These are phyloP conservation scores for Picus viridis DNA, from an alignment of 2,797 vertebrate species.

Conservation along the genomic window DNA sequence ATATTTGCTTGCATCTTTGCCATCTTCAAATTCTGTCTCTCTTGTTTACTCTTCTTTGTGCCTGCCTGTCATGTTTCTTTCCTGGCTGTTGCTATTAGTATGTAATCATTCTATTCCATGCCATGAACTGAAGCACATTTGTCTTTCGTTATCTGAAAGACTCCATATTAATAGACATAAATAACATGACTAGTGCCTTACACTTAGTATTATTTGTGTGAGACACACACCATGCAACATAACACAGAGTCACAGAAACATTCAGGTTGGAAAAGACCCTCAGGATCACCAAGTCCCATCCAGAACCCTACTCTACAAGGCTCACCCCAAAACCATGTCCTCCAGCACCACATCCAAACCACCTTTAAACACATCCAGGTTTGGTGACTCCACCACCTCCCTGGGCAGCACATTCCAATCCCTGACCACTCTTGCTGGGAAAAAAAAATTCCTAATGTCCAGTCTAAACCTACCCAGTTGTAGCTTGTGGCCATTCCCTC, in stretches of 20 bases:
- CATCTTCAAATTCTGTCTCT: constrained; percentile 26
- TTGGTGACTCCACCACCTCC: no score
- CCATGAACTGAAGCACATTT: not conserved
- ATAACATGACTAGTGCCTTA: not conserved
- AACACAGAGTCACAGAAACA: not conserved
- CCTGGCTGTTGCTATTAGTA: not conserved
- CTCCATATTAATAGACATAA: not conserved
- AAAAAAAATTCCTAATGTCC: no score
- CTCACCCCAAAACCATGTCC: no score
- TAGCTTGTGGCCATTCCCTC: no score
- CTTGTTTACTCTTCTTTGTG: constrained; percentile 26
- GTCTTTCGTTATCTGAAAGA: not conserved
- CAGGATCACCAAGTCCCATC: no score
- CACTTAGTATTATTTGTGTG: fast-evolving
- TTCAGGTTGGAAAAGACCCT: no score
- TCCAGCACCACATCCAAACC: no score
- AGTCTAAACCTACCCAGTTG: no score
- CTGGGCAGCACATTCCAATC: no score
- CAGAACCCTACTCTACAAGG: no score
- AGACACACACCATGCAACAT: not conserved
- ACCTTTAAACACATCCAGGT: no score
- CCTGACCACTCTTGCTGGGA: no score
- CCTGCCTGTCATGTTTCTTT: constrained; percentile 1
- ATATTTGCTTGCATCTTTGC: constrained; percentile 52
- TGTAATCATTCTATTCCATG: not conserved